Conservation (phyloP, 1,140 invertebrate genomes). For the Ostrea edulis region DNA sequence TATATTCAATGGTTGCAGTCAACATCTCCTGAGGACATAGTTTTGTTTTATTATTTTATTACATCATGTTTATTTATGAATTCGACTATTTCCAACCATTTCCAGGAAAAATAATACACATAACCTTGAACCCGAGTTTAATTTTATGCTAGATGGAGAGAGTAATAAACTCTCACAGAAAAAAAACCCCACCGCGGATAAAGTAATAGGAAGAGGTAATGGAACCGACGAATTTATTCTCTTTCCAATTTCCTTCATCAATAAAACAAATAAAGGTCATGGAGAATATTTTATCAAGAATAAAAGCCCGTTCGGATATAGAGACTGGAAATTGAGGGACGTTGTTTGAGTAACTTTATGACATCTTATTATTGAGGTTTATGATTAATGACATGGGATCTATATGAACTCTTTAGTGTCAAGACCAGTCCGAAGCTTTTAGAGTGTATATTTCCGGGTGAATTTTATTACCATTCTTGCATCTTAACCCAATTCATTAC, state of each 20-base stretch:
- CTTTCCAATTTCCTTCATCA: not conserved
- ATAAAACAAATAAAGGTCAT: not conserved
- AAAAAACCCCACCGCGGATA: not conserved
- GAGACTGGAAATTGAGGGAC: slow-evolving; percentile 16
- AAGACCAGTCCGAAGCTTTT: not conserved
- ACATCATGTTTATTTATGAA: not conserved
- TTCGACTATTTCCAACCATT: not conserved
- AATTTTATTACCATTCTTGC: not conserved
- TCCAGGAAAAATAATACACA: not conserved
- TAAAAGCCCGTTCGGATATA: not conserved
- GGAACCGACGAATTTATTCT: not conserved
- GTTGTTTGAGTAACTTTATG: not conserved
- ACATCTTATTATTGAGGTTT: slow-evolving; percentile 15
- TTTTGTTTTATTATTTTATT: not conserved
- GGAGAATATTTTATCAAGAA: slow-evolving; percentile 18
- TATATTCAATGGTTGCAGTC: no score
- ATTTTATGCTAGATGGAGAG: not conserved
- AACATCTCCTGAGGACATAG: no score
- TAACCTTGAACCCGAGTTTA: slow-evolving; percentile 12
- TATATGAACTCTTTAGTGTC: not conserved
- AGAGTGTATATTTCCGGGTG: not conserved
- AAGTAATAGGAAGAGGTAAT: not conserved
- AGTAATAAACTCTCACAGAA: not conserved
- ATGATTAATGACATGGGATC: not conserved
- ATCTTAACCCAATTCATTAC: not conserved